A percentile compares a stretch with the other conserved stretches of the same genome.
These are phyloP conservation scores for Cheilinus undulatus DNA, from an alignment of 2,113 vertebrate species.

Conservation along the genomic window DNA sequence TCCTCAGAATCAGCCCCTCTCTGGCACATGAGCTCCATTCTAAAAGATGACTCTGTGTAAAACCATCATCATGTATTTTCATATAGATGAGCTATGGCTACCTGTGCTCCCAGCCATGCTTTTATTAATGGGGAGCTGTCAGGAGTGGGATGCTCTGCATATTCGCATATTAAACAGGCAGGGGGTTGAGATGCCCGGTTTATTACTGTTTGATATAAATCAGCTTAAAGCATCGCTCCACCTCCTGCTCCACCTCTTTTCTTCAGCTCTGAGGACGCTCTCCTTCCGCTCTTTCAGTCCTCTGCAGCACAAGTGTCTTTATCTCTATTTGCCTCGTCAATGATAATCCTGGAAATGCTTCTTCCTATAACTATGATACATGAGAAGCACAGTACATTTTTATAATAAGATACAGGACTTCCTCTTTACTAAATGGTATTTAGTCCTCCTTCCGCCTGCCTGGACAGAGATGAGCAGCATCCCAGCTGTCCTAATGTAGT, in stretches of 20 bases:
- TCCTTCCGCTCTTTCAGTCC: constrained; percentile 36
- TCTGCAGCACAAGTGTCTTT: constrained; percentile 30
- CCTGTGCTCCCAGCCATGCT: constrained; percentile 92
- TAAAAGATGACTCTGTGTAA: constrained; percentile 95
- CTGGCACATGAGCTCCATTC: constrained; percentile 89
- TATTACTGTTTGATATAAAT: constrained; percentile 99
- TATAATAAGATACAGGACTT: constrained; percentile 37
- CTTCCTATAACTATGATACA: constrained; percentile 35
- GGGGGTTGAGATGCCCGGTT: constrained; percentile 93
- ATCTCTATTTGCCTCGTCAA: constrained; percentile 35
- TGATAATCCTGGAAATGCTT: constrained; percentile 29
- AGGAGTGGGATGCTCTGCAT: constrained; percentile 98
- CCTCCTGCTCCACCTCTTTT: constrained; percentile 79
- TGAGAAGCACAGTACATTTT: constrained; percentile 36
- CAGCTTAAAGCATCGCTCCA: constrained; percentile 98
- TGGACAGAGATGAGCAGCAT: constrained; percentile 42
- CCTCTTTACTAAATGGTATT: constrained; percentile 46
- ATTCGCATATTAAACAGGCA: constrained; percentile 99
- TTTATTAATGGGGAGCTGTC: constrained; percentile 99
- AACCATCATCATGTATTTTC: constrained; percentile 99
- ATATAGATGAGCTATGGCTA: constrained; percentile 99
- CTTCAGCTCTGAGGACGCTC: constrained; percentile 52
- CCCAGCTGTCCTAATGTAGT: constrained; percentile 55
- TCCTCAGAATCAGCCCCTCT: constrained; percentile 81
- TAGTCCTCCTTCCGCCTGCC: constrained; percentile 27